These are phyloP conservation scores for Paramisgurnus dabryanus DNA, from an alignment of 2,113 vertebrate genomes.

Conservation along the genomic window DNA sequence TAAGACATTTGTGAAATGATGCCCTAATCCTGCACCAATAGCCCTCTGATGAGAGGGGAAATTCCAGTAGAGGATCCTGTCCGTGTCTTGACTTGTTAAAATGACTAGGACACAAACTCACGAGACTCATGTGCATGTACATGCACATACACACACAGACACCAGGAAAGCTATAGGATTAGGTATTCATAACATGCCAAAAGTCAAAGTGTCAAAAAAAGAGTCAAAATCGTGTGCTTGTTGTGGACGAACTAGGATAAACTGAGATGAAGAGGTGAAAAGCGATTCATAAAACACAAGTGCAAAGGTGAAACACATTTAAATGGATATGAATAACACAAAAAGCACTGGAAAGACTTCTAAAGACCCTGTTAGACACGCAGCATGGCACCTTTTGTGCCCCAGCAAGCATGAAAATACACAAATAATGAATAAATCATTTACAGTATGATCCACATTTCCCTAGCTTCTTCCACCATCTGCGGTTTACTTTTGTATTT, in stretches of 20 bases:
- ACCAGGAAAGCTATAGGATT: constrained; percentile 12
- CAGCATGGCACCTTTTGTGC: no score
- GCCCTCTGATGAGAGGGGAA: constrained; percentile 5
- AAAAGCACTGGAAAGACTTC: no score
- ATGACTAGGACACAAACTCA: constrained; percentile 14
- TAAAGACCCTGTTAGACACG: no score
- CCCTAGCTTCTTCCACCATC: no score
- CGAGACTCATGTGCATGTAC: constrained; percentile 7
- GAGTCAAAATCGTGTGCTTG: constrained; percentile 4
- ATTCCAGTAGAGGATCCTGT: constrained; percentile 14
- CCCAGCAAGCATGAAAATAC: no score
- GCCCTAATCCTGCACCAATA: constrained; percentile 6
- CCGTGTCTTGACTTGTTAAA: constrained; percentile 38
- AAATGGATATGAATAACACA: background rate
- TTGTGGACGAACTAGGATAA: background rate
- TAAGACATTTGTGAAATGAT: constrained; percentile 25
- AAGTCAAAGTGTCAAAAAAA: background rate
- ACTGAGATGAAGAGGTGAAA: background rate
- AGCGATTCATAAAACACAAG: background rate
- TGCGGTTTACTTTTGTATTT: no score
- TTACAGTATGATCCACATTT: no score
- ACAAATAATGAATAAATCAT: no score
- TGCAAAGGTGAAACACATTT: background rate
- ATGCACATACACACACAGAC: constrained; percentile 6
- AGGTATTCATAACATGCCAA: constrained; percentile 1